Percentiles rank a stretch among this genome's conserved stretches.
Evolutionary conservation across 2,888 invertebrate genomes (phyloP).

Genomic region (Synanthedon formicaeformis): DNA sequence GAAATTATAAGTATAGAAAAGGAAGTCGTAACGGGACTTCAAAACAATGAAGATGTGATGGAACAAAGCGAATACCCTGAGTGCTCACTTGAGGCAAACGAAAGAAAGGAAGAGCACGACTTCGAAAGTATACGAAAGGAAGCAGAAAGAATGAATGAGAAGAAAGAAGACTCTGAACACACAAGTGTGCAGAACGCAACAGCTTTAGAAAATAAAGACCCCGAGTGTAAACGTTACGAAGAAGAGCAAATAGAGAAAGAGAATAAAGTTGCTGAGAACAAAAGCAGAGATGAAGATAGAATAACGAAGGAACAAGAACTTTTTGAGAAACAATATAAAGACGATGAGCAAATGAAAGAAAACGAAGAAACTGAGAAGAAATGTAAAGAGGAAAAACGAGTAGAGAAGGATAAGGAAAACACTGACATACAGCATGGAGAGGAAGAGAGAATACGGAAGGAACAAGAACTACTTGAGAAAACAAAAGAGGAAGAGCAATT

Average conservation of each 20-base stretch:
- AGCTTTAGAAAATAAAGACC: not conserved
- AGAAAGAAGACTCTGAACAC: not conserved
- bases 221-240: not conserved
- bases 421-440: not conserved
- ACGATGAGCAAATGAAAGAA: constrained; percentile 7
- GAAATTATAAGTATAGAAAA: not conserved
- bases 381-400: constrained; percentile 8
- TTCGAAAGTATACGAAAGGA: not conserved
- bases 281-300: not conserved
- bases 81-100: not conserved
- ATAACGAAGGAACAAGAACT: constrained; percentile 5
- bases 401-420: constrained; percentile 6
- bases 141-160: not conserved
- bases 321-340: constrained; percentile 9
- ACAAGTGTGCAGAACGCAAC: too few species aligned
- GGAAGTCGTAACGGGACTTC: not conserved
- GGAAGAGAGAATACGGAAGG: not conserved
- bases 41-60: not conserved
- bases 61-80: not conserved
- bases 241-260: not conserved
- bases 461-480: not conserved
- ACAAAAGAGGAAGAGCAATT: not conserved
- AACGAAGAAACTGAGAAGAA: constrained; percentile 9
- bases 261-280: not conserved
- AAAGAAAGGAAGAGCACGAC: not conserved